Evolutionary conservation across 2,888 invertebrate genomes (phyloP).

Genomic region (Meghimatium bilineatum): DNA sequence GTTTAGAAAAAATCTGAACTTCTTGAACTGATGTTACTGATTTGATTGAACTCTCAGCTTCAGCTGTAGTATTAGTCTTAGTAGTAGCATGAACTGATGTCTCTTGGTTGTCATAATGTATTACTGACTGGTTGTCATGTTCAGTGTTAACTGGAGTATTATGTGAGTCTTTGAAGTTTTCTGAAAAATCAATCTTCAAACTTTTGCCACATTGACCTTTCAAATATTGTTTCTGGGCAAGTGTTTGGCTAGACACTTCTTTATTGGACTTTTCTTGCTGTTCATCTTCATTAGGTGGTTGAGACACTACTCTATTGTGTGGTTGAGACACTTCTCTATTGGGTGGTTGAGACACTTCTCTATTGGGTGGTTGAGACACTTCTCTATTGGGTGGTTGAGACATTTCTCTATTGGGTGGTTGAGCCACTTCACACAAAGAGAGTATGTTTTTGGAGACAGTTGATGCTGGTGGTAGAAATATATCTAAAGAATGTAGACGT

Average conservation of each 20-base stretch:
- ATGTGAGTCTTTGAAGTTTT: neutral
- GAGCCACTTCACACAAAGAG: neutral
- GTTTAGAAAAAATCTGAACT: neutral
- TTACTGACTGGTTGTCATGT: neutral
- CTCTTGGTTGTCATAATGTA: neutral
- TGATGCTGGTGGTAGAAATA: neutral
- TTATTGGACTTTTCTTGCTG: neutral
- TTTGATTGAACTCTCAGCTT: neutral
- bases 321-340: neutral
- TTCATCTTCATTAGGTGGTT: neutral
- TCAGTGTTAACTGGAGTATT: neutral
- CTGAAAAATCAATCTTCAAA: neutral
- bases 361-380: neutral
- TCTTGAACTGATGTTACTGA: neutral
- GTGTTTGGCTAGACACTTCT: neutral
- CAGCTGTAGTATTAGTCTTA: neutral
- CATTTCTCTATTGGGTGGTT: neutral
- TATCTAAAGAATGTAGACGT: neutral
- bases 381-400: neutral
- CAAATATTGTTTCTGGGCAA: neutral
- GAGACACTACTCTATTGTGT: neutral
- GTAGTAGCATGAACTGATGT: neutral
- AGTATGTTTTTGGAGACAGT: neutral
- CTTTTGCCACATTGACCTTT: neutral
- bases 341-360: too few relatives aligned